Conservation (phyloP, 2,113 vertebrate species). For the Daphoenositta chrysoptera region DNA sequence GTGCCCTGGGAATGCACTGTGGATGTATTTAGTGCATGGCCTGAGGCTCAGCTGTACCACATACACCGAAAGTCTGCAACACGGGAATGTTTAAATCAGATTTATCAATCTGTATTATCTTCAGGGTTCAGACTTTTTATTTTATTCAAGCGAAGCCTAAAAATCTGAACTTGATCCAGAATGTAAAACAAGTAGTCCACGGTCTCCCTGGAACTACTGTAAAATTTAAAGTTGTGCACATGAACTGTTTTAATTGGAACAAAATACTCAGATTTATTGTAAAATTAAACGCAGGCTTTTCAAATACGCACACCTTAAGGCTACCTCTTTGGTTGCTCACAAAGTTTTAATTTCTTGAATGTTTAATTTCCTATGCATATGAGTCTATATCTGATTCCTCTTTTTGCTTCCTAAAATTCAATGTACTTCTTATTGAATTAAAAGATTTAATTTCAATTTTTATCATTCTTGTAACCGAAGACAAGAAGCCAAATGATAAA, state of each 20-base stretch:
- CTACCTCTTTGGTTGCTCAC: constrained; percentile 39
- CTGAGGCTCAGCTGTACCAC: constrained; percentile 55
- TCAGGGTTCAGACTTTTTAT: constrained; percentile 63
- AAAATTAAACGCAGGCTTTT: constrained; percentile 63
- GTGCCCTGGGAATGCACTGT: constrained; percentile 50
- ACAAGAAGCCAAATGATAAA: constrained; percentile 68
- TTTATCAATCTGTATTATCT: constrained; percentile 71
- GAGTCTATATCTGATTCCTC: constrained; percentile 61
- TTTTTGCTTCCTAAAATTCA: constrained; percentile 70
- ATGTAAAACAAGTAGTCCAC: constrained; percentile 65
- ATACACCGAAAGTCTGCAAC: constrained; percentile 56
- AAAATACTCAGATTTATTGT: constrained; percentile 60
- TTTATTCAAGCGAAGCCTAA: constrained; percentile 56
- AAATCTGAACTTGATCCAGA: constrained; percentile 71
- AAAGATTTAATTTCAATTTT: constrained; percentile 72
- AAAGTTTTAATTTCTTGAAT: constrained; percentile 64
- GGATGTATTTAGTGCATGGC: constrained; percentile 60
- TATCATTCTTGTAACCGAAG: constrained; percentile 77
- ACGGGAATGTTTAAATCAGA: constrained; percentile 58
- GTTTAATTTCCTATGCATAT: constrained; percentile 69
- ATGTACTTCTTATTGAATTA: constrained; percentile 72
- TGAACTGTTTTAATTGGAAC: constrained; percentile 64
- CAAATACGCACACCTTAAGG: constrained; percentile 66
- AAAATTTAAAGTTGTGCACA: constrained; percentile 50
- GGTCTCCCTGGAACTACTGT: constrained; percentile 63